Evolutionary conservation across 1,140 invertebrate genomes (phyloP).

Genomic region (Lepidurus couesii): DNA sequence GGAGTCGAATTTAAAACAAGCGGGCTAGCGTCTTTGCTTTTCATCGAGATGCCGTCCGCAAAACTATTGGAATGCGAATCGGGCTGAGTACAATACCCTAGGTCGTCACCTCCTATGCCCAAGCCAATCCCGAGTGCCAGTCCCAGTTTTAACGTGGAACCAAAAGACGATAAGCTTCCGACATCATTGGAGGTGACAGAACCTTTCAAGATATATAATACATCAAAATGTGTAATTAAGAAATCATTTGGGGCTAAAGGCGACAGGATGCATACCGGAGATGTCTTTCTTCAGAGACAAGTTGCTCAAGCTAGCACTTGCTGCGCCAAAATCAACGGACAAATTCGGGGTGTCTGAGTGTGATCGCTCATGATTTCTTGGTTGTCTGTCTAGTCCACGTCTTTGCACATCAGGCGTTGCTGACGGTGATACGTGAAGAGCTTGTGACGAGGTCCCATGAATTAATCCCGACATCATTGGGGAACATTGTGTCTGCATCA

Average conservation of each 20-base stretch:
- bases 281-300: conserved; percentile 76
- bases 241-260: no score
- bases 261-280: conserved; percentile 57
- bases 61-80: conserved; percentile 59
- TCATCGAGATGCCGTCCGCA: conserved; percentile 46
- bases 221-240: not conserved
- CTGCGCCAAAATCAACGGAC: conserved; percentile 83
- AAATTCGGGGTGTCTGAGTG: conserved; percentile 78
- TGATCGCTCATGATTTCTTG: conserved; percentile 68
- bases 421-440: conserved; percentile 45
- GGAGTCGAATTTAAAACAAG: not conserved
- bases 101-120: conserved; percentile 51
- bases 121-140: conserved; percentile 39
- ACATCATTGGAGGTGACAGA: conserved; percentile 69
- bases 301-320: conserved; percentile 85
- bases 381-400: conserved; percentile 49
- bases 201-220: conserved; percentile 47
- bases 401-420: conserved; percentile 55
- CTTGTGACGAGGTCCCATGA: not conserved
- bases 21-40: not conserved
- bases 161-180: conserved; percentile 37
- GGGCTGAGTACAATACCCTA: conserved; percentile 72
- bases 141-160: conserved; percentile 32
- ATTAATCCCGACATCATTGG: not conserved
- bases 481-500: conserved; percentile 46